These are phyloP conservation scores for Coregonus ussuriensis DNA, from an alignment of 2,797 vertebrate genomes.

Conservation along the genomic window DNA sequence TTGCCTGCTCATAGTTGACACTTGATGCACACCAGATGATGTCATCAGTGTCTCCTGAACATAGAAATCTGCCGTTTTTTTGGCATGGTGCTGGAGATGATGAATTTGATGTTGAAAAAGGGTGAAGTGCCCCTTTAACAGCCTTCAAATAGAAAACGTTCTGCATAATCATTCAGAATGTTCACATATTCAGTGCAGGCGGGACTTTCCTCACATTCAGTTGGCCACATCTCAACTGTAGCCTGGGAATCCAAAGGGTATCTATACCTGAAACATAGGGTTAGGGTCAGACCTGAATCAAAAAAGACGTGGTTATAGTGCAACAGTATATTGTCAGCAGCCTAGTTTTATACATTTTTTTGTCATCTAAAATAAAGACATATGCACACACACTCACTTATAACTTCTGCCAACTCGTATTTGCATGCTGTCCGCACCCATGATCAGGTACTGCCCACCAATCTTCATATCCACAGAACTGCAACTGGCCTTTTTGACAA, in stretches of 20 bases:
- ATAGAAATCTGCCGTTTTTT: no score
- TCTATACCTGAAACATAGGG: constrained; percentile 79
- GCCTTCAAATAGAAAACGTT: constrained; percentile 33
- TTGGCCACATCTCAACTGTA: constrained; percentile 86
- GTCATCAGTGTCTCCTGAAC: no score
- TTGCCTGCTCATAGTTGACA: no score
- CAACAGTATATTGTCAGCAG: background rate
- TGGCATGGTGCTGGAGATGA: no score
- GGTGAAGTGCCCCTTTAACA: constrained; percentile 34
- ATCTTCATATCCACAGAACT: constrained; percentile 66
- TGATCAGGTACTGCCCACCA: constrained; percentile 82
- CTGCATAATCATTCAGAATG: constrained; percentile 68
- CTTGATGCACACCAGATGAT: no score
- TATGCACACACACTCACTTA: constrained; percentile 39
- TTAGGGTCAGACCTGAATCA: background rate
- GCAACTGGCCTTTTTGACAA: constrained; percentile 87
- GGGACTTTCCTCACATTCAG: constrained; percentile 54
- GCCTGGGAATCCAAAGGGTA: constrained; percentile 86
- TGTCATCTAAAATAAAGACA: background rate
- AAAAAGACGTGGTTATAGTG: background rate
- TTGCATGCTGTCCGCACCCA: constrained; percentile 83
- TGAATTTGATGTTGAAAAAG: no score
- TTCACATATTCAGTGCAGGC: constrained; percentile 68
- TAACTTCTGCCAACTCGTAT: constrained; percentile 46
- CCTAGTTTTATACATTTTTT: background rate